phyloP scores from a whole-genome alignment of 2,797 vertebrate genomes.

The Ptychobarbus kaznakovi region DNA sequence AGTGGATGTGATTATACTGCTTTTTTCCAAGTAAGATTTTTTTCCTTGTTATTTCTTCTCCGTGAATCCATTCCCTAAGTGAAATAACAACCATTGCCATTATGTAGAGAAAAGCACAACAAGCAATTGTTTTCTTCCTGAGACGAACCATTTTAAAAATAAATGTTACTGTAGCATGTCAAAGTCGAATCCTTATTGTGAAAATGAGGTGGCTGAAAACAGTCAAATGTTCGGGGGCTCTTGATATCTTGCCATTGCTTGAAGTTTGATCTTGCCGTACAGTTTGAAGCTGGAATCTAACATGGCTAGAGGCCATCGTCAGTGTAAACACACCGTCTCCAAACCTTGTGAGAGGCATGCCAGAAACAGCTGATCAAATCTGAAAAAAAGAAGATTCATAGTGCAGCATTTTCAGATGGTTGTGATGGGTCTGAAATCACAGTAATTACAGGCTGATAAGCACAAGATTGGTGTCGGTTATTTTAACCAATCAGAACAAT shows the following conservation, averaged over 20 bases:
- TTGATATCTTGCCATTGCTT: slow-evolving; percentile 57
- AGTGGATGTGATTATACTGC: neutral
- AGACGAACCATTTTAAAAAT: slow-evolving; percentile 56
- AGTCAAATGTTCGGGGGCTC: slow-evolving; percentile 52
- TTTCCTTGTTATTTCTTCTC: slow-evolving; percentile 7
- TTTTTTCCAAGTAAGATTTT: neutral
- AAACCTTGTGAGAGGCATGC: slow-evolving; percentile 48
- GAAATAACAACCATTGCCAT: slow-evolving; percentile 53
- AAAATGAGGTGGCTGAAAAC: slow-evolving; percentile 55
- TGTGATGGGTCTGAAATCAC: neutral
- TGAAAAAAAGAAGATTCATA: neutral
- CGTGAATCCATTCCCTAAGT: slow-evolving; percentile 22
- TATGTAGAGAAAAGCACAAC: slow-evolving; percentile 45
- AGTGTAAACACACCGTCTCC: slow-evolving; percentile 57
- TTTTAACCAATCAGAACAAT: neutral
- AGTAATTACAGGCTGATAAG: slow-evolving; percentile 1
- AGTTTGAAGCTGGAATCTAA: slow-evolving; percentile 62
- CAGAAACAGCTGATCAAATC: slow-evolving; percentile 43
- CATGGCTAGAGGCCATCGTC: slow-evolving; percentile 63
- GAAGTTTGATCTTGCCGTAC: slow-evolving; percentile 49
- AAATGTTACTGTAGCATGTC: slow-evolving; percentile 55
- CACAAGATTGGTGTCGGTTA: neutral
- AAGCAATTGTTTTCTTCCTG: slow-evolving; percentile 56
- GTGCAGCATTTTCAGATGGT: neutral
- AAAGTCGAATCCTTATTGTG: slow-evolving; percentile 62